phyloP scores from a whole-genome alignment of 2,113 vertebrate species.

The Pyxicephalus adspersus region DNA sequence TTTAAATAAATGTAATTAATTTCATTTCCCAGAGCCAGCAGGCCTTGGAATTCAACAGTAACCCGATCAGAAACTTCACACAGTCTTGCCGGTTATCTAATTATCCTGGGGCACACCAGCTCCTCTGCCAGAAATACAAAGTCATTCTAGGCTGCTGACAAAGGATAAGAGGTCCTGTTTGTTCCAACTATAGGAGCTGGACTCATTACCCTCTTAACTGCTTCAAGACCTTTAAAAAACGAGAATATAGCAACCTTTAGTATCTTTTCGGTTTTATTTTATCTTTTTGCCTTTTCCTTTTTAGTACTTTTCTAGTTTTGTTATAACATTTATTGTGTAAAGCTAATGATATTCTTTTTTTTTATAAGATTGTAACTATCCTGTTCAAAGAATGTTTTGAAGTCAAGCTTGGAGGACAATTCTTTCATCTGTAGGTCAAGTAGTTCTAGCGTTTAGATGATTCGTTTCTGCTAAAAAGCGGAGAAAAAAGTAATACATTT shows the following conservation, averaged over 20 bases:
- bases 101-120: conserved; percentile 15
- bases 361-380: conserved; percentile 1
- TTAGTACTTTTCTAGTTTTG: neutral
- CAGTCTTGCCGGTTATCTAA: conserved; percentile 21
- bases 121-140: conserved; percentile 35
- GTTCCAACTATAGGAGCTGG: neutral
- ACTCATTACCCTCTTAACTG: conserved; percentile 26
- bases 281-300: neutral
- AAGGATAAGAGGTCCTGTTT: conserved; percentile 29
- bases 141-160: conserved; percentile 10
- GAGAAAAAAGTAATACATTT: conserved; percentile 8
- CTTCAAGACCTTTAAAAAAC: conserved; percentile 6
- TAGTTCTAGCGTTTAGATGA: conserved; percentile 2
- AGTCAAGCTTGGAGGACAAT: conserved; percentile 2
- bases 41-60: conserved; percentile 4
- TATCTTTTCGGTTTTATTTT: neutral
- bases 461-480: neutral
- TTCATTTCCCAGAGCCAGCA: conserved; percentile 25
- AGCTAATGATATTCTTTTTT: conserved; percentile 6
- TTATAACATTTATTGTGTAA: conserved; percentile 14
- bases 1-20: conserved; percentile 42
- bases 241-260: neutral
- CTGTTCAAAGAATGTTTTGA: conserved; percentile 26
- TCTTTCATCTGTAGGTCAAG: conserved; percentile 34
- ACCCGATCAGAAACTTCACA: conserved; percentile 31